Evolutionary conservation across 2,888 invertebrate species (phyloP).

Genomic region (Anagyrus pseudococci): DNA sequence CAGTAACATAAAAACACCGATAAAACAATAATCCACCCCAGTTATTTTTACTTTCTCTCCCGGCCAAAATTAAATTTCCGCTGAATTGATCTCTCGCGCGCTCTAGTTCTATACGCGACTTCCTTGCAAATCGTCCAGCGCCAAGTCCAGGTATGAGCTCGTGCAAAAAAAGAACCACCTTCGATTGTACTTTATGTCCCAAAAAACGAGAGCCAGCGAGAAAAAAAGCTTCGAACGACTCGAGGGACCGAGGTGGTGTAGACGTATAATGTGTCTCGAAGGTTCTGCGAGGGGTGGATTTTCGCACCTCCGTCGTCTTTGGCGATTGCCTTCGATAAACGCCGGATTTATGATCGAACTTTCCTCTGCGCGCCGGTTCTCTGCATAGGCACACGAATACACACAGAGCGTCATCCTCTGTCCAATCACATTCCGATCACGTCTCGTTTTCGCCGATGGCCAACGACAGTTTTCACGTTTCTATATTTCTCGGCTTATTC

Average conservation of each 20-base stretch:
- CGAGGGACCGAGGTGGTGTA: no score
- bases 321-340: constrained; percentile 30
- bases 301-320: neutral
- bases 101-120: neutral
- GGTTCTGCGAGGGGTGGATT: constrained; percentile 24
- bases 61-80: constrained; percentile 27
- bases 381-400: no score
- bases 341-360: constrained; percentile 36
- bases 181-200: no score
- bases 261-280: no score
- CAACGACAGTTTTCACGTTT: constrained; percentile 25
- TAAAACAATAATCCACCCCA: no score
- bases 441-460: constrained; percentile 6
- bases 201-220: neutral
- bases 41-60: no score
- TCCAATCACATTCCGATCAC: constrained; percentile 27
- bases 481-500: constrained; percentile 10
- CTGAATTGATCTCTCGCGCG: constrained; percentile 4
- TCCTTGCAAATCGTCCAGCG: neutral
- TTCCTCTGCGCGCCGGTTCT: constrained; percentile 6
- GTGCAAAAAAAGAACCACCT: no score
- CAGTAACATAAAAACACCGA: no score
- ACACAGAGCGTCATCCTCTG: neutral
- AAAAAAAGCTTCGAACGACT: constrained; percentile 8
- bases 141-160: neutral